Evolutionary conservation across 2,888 invertebrate species (phyloP).

Genomic region (Scaptomyza cyrtandrae): DNA sequence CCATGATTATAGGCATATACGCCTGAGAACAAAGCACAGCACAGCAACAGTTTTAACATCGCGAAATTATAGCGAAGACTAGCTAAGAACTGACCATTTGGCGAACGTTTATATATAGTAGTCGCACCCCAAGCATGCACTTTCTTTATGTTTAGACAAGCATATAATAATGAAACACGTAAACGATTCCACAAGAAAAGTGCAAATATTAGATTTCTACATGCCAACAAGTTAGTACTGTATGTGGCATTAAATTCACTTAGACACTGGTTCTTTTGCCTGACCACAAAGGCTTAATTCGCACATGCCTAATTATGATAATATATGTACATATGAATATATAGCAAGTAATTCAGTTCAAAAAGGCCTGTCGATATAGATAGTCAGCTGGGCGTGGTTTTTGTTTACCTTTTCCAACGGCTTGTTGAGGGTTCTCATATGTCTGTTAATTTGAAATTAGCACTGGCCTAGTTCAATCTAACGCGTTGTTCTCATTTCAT

Average conservation of each 20-base stretch:
- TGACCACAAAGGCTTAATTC: constrained; percentile 42
- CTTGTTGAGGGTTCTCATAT: constrained; percentile 54
- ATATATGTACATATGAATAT: constrained; percentile 1
- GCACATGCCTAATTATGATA: constrained; percentile 48
- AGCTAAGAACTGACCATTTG: constrained; percentile 22
- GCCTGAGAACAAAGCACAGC: constrained; percentile 32
- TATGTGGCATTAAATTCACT: constrained; percentile 30
- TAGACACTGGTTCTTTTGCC: constrained; percentile 30
- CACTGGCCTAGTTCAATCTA: constrained; percentile 69
- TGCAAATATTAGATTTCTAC: constrained; percentile 76
- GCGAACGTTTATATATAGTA: constrained; percentile 49
- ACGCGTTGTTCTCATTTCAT: constrained; percentile 12
- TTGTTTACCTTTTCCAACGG: constrained; percentile 35
- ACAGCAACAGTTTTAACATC: constrained; percentile 56
- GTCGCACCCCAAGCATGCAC: constrained; percentile 32
- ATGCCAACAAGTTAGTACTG: neutral
- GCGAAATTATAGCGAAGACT: constrained; percentile 32
- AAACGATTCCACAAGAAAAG: constrained; percentile 64
- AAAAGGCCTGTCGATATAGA: constrained; percentile 5
- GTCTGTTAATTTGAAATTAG: constrained; percentile 71
- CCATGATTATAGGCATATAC: constrained; percentile 59
- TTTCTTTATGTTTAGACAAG: constrained; percentile 61
- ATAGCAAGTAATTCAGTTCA: neutral
- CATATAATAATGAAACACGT: constrained; percentile 59
- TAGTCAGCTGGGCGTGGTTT: constrained; percentile 35